Evolutionary conservation across 1,140 invertebrate species (phyloP).

Genomic region (Drosophila arawakana): DNA sequence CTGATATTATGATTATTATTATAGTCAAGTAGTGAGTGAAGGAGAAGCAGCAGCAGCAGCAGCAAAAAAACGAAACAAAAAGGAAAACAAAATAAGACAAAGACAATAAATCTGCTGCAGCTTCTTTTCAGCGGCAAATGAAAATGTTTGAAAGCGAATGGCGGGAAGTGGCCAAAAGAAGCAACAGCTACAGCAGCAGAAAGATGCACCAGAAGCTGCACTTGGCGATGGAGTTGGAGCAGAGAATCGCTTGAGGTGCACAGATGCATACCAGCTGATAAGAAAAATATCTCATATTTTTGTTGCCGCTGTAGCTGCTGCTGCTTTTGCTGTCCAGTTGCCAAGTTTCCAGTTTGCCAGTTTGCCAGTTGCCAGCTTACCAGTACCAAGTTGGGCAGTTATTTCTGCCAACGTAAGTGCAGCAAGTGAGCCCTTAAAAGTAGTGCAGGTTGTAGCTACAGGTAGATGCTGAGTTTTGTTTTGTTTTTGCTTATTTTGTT

Average conservation of each 20-base stretch:
- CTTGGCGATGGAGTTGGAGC: constrained; percentile 6
- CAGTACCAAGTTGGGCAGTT: constrained; percentile 1
- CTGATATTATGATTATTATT: constrained; percentile 83
- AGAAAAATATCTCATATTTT: constrained; percentile 83
- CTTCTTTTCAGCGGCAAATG: constrained; percentile 81
- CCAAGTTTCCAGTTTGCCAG: background rate
- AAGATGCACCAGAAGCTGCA: constrained; percentile 4
- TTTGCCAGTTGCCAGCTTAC: too few species aligned
- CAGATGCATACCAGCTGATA: constrained; percentile 84
- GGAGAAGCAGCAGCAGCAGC: background rate
- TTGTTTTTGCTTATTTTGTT: constrained; percentile 48
- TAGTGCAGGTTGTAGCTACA: constrained; percentile 67
- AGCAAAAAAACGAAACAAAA: constrained; percentile 3
- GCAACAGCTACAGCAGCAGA: constrained; percentile 23
- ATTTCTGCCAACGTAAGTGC: constrained; percentile 56
- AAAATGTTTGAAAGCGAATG: constrained; percentile 80
- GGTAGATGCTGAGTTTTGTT: constrained; percentile 30
- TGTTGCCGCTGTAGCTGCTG: constrained; percentile 51
- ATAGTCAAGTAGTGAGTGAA: constrained; percentile 34
- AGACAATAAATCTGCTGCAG: constrained; percentile 81
- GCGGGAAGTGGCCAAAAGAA: background rate
- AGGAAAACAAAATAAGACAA: constrained; percentile 55
- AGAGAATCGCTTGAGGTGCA: constrained; percentile 76
- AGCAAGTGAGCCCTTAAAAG: constrained; percentile 83
- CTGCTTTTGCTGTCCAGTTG: constrained; percentile 14